Base-by-base conservation (phyloP, 2,888 invertebrate species). In the Tridacna gigas region DNA sequence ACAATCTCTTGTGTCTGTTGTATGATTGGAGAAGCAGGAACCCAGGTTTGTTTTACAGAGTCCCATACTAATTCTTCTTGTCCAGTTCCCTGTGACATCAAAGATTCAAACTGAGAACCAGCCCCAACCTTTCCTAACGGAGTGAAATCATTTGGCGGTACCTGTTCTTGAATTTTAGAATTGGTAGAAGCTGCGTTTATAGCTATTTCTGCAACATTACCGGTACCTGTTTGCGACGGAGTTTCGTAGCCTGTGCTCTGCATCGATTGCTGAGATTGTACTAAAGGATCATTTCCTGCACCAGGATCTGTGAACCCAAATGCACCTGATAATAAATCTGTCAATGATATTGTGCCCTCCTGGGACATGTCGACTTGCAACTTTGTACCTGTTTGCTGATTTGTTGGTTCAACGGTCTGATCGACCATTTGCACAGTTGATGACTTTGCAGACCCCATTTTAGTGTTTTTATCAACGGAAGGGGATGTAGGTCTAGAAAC, bases 291-390 rank as follows among this genome's bases (percentile, higher is more conserved):
- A 47, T 7, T 69, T 18, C 47, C 69, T 22, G 63, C 22, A 13
- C 63, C 63, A 13, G 63, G 22, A 22, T 63, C 22, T 1, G 26
- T 25, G 22, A 69, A 69, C 13, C 69, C 69, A 69, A 69, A 69
- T 47, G 69, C 45, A 47, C 45, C 45, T 11, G 69, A 45, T 9
- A 69, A 69, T 26, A 83, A 77, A 61, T 83, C 83, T 37, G 83
- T 80, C n/a, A 83, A 67, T 48, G 80, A 80, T n/a, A 83, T 83
- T 0, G 83, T 83, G 7, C 60, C 74, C n/a, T 74, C 74, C 12
- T 47, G 47, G 12, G 47, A 37, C n/a, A 47, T 11, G 20, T 69
- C 69, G 45, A 69, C 12, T 69, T 69, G 69, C 0, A 47, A 3
- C 3, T 69, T 69, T n/a, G n/a, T 5, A 47, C 12, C 18, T 25